Evolutionary conservation across 2,888 invertebrate species (phyloP).

Genomic region (Boloria selene): DNA sequence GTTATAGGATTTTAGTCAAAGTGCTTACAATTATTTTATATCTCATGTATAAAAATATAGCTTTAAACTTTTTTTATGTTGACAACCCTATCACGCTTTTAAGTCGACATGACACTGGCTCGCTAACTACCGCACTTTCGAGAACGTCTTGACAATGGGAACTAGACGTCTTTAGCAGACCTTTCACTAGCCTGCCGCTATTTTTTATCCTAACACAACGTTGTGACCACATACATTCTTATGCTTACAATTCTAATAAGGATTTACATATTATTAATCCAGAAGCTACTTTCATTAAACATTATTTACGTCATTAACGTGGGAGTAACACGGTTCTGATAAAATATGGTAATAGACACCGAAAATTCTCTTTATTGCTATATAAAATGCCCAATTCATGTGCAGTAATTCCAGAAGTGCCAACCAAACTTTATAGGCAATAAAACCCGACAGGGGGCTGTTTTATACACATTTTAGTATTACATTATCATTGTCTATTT

Average conservation of each 20-base stretch:
- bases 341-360: constrained; percentile 16
- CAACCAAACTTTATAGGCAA: constrained; percentile 17
- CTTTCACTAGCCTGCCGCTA: constrained; percentile 27
- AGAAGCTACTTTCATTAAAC: not conserved
- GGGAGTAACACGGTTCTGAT: not conserved
- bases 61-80: not conserved
- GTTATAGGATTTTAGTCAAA: no score
- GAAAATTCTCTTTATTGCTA: constrained; percentile 11
- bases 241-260: not conserved
- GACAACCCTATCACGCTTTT: constrained; percentile 23
- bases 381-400: constrained; percentile 10
- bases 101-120: constrained; percentile 39
- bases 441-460: constrained; percentile 18
- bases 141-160: constrained; percentile 34
- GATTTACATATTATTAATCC: not conserved
- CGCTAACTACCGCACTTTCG: constrained; percentile 40
- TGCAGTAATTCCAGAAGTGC: constrained; percentile 21
- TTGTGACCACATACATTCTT: not conserved
- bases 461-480: constrained; percentile 20
- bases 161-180: constrained; percentile 28
- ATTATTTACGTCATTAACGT: not conserved
- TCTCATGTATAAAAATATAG: no score
- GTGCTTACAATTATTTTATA: no score
- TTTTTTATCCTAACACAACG: constrained; percentile 14
- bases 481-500: constrained; percentile 21